phyloP scores from a whole-genome alignment of 2,888 invertebrate species.

The Petrolisthes manimaculis region DNA sequence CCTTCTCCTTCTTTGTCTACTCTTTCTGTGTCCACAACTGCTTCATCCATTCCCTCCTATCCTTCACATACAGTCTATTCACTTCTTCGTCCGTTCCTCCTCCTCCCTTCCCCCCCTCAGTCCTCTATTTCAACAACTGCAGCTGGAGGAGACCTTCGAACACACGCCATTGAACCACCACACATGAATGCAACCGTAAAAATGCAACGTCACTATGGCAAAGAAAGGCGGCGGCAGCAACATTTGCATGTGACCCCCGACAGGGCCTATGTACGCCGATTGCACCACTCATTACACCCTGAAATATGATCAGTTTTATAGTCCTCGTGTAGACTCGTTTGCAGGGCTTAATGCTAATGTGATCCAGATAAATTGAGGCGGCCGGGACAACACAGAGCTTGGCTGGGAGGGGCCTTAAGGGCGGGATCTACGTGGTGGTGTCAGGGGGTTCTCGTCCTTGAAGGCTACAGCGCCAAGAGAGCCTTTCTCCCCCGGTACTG shows the following conservation, averaged over 20 bases:
- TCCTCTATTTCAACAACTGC: slow-evolving; percentile 33
- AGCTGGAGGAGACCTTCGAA: slow-evolving; percentile 13
- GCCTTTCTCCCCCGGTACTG: not conserved
- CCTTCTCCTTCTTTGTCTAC: too few relatives aligned
- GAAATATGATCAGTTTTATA: slow-evolving; percentile 62
- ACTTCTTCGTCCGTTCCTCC: not conserved
- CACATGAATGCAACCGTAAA: slow-evolving; percentile 41
- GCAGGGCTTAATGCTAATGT: slow-evolving; percentile 61
- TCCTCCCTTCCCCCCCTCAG: not conserved
- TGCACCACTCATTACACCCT: slow-evolving; percentile 58
- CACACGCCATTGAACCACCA: slow-evolving; percentile 37
- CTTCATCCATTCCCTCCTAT: not conserved
- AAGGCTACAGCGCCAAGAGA: not conserved
- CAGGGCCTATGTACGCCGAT: slow-evolving; percentile 35
- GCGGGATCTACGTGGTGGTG: not conserved
- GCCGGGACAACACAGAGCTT: slow-evolving; percentile 30
- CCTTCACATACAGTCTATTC: not conserved
- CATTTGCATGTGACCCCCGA: slow-evolving; percentile 56
- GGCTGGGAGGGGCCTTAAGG: slow-evolving; percentile 28
- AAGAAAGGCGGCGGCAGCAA: slow-evolving; percentile 38
- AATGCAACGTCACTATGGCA: slow-evolving; percentile 41
- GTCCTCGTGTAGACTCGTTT: slow-evolving; percentile 56
- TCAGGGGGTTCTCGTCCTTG: slow-evolving; percentile 16
- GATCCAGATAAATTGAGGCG: slow-evolving; percentile 61
- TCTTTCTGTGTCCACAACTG: not conserved